These are phyloP conservation scores for Penelope pileata DNA, from an alignment of 2,113 vertebrate species.

Conservation along the genomic window DNA sequence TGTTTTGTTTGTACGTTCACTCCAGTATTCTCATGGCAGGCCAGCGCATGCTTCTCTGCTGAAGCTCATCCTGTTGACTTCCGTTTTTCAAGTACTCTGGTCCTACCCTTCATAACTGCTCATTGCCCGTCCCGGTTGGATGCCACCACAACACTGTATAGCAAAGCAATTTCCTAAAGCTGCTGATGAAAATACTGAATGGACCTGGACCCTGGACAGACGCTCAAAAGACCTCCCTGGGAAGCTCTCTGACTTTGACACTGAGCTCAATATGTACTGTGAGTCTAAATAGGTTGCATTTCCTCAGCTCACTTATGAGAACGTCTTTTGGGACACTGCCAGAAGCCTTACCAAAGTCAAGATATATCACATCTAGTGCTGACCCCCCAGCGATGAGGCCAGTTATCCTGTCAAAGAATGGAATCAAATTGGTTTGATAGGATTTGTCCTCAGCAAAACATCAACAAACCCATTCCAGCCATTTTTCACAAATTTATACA, in stretches of 20 bases:
- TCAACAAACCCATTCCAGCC: background rate
- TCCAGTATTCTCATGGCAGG: background rate
- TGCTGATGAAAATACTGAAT: background rate
- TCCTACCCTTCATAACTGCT: background rate
- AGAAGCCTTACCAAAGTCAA: constrained; percentile 49
- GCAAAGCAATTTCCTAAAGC: background rate
- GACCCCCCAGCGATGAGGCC: background rate
- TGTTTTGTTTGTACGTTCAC: background rate
- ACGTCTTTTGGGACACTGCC: constrained; percentile 29
- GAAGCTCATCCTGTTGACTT: background rate
- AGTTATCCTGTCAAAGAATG: constrained; percentile 30
- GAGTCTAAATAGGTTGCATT: background rate
- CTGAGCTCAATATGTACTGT: background rate
- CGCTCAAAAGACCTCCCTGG: background rate
- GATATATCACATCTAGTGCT: constrained; percentile 23
- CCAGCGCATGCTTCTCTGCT: background rate
- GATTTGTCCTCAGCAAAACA: constrained; percentile 2
- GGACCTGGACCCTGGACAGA: background rate
- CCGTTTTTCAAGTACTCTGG: background rate
- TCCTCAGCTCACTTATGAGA: background rate
- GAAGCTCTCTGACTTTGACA: background rate
- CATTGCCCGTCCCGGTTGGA: rapidly evolving
- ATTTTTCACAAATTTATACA: background rate
- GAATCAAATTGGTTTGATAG: background rate
- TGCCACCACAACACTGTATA: background rate